A percentile compares a stretch with the other conserved stretches of the same genome.
Conservation (phyloP, 2,113 vertebrate species). For the Carollia perspicillata region DNA sequence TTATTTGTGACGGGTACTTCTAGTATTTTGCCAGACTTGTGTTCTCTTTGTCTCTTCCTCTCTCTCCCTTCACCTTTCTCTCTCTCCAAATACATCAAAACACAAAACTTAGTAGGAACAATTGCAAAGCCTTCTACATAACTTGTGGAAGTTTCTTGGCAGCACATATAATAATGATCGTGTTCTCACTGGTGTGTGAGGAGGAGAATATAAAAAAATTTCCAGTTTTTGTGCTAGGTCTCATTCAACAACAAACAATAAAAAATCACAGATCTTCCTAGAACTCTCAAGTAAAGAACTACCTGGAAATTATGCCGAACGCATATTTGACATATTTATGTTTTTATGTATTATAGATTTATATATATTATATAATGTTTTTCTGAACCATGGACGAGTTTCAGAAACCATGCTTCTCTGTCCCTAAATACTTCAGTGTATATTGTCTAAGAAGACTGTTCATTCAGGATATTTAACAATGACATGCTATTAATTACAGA, state of each 20-base stretch:
- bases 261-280: neutral
- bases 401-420: neutral
- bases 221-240: neutral
- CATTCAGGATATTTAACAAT: neutral
- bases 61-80: neutral
- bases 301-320: neutral
- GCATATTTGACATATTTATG: neutral
- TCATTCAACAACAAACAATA: neutral
- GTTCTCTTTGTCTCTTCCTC: neutral
- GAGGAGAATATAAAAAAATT: neutral
- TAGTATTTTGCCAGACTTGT: neutral
- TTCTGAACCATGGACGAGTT: neutral
- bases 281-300: neutral
- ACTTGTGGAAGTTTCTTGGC: neutral
- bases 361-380: neutral
- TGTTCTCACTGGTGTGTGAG: neutral
- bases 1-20: neutral
- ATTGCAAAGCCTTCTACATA: neutral
- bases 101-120: neutral
- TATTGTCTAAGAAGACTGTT: conserved; percentile 25
- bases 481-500: neutral
- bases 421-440: neutral
- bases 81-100: neutral
- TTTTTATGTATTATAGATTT: neutral
- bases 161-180: neutral